These are phyloP conservation scores for Rattus norvegicus DNA, from an alignment of 2,113 vertebrate species.

Conservation along the genomic window DNA sequence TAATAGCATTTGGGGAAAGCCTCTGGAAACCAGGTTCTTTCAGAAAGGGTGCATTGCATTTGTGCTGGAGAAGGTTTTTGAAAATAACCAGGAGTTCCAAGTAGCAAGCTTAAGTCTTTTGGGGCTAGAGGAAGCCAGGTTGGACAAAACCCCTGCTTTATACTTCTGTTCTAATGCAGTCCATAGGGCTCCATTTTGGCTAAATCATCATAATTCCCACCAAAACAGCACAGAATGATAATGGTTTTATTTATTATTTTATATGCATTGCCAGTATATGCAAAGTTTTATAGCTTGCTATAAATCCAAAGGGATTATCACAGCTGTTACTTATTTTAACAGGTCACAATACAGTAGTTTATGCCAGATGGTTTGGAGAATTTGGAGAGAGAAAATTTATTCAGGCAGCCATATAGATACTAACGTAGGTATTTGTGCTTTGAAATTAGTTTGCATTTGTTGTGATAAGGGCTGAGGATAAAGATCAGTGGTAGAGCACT, in stretches of 20 bases:
- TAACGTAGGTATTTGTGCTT: constrained; percentile 76
- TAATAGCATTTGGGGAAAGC: constrained; percentile 63
- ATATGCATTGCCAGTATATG: constrained; percentile 77
- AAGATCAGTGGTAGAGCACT: neutral
- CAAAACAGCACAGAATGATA: constrained; percentile 75
- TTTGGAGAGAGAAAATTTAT: constrained; percentile 79
- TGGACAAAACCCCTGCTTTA: constrained; percentile 69
- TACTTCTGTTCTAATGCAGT: constrained; percentile 71
- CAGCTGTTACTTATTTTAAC: constrained; percentile 83
- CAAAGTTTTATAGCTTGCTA: constrained; percentile 73
- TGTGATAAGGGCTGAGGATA: constrained; percentile 37
- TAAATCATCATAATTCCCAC: constrained; percentile 82
- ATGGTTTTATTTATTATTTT: constrained; percentile 77
- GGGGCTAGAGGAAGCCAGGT: constrained; percentile 57
- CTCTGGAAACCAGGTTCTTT: constrained; percentile 54
- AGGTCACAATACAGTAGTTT: constrained; percentile 80
- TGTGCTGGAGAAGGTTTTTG: constrained; percentile 74
- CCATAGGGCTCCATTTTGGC: constrained; percentile 75
- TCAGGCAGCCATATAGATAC: constrained; percentile 76
- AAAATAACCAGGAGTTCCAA: constrained; percentile 71
- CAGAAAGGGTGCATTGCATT: constrained; percentile 67
- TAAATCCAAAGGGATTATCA: constrained; percentile 78
- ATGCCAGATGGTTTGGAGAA: constrained; percentile 79
- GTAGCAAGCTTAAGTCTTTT: constrained; percentile 14
- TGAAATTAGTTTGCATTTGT: constrained; percentile 84